phyloP scores from a whole-genome alignment of 2,888 invertebrate species.

The Lycophotia porphyrea region DNA sequence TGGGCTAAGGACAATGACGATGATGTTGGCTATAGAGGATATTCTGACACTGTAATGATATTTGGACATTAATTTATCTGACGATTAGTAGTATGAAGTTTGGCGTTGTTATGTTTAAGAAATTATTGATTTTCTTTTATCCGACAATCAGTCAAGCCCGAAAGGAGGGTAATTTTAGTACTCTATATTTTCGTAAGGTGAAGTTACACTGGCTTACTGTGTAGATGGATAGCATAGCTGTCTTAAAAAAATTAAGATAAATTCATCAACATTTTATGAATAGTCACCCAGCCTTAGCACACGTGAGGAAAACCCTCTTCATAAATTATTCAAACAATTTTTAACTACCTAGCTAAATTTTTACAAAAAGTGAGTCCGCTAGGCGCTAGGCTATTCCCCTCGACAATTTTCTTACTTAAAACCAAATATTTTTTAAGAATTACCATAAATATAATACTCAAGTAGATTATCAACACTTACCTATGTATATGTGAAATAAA shows the following conservation, averaged over 20 bases:
- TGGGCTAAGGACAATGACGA: not conserved
- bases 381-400: constrained; percentile 9
- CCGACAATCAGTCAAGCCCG: not conserved
- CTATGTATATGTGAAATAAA: constrained; percentile 42
- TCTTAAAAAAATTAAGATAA: not conserved
- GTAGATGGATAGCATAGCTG: not conserved
- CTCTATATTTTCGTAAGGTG: not conserved
- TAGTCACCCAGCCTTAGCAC: not conserved
- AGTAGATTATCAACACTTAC: constrained; percentile 34
- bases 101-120: not conserved
- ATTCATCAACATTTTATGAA: not conserved
- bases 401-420: constrained; percentile 12
- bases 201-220: not conserved
- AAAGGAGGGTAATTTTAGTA: not conserved
- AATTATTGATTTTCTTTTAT: not conserved
- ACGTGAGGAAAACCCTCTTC: not conserved
- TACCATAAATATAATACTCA: constrained; percentile 37
- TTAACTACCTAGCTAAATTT: not conserved
- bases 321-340: constrained; percentile 2
- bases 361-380: not conserved
- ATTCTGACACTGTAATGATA: not conserved
- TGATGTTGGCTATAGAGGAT: not conserved
- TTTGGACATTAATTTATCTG: not conserved
- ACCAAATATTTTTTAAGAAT: constrained; percentile 28
- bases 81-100: not conserved